Base-by-base conservation (phyloP, 2,113 vertebrate species). In the Nestor notabilis region DNA sequence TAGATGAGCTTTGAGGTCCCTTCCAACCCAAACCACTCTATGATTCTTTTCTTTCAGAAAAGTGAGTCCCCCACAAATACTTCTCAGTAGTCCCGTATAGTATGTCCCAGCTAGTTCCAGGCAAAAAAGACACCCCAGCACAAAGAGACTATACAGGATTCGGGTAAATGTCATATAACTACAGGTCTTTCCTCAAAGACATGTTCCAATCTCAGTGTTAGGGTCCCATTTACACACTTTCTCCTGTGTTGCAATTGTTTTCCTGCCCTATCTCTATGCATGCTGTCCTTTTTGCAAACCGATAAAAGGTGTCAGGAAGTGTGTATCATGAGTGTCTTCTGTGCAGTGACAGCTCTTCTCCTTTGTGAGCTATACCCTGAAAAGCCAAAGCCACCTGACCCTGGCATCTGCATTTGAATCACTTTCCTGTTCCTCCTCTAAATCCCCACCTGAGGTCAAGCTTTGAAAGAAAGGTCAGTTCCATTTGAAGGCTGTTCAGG, bases 401-500 rank as follows among this genome's bases (percentile, higher is more conserved):
- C 81, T 82, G 83, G 56, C 49, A 23, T 92, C 91, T 90, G 71
- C 41, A 9, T 80, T 83, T 92, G 85, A 96, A 82, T 87, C 81
- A 64, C 29, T 52, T 39, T 49, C 71, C 49, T 84, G 33, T 39
- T 77, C 64, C 55, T 74, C 39, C 41, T 83, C 75, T 89, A 96
- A 90, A 96, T 88, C 90, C 74, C 89, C 68, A 95, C 97, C 96
- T 96, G 90, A 93, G 88, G 90, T 92, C 95, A 94, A 83, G 87
- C 92, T 94, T 83, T 96, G 95, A 94, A 91, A 76, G 84, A 96
- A 97, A 97, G 95, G 97, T 97, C 94, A 95, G 70, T 78, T 77
- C 82, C 90, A 89, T 96, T 87, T 95, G 87, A 83, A 95, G 92
- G 90, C 87, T 70, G 55, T 80, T 94, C 82, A 41, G 83, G 90